Percentiles rank a stretch among this genome's conserved stretches.
Conservation (phyloP, 2,888 invertebrate species). For the Sarcophaga subvicina region DNA sequence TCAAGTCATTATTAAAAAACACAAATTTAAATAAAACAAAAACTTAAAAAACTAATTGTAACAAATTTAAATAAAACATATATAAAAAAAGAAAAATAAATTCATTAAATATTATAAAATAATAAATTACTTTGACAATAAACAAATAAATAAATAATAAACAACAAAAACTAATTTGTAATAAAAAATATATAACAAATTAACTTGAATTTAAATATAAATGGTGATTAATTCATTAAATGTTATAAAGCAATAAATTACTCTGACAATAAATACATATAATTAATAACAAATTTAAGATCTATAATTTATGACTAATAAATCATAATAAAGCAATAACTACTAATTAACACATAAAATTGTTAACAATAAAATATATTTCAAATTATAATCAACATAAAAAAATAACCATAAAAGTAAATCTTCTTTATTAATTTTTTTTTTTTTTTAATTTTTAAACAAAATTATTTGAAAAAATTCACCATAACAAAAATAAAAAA, state of each 20-base stretch:
- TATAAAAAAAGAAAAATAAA: background rate
- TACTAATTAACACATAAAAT: background rate
- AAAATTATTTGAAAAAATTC: slow-evolving; percentile 23
- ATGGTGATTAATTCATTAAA: no score
- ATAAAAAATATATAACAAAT: background rate
- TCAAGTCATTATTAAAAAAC: no score
- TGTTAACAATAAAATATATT: no score
- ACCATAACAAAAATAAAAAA: slow-evolving; percentile 5
- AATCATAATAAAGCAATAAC: background rate
- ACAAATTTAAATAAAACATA: background rate
- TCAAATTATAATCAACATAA: no score
- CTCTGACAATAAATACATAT: no score
- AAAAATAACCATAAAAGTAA: slow-evolving; percentile 1
- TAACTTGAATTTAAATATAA: no score
- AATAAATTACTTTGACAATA: background rate
- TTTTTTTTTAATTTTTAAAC: background rate
- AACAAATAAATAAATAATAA: background rate
- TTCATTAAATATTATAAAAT: background rate
- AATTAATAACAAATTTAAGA: no score
- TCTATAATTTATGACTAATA: no score
- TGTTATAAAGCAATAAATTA: no score
- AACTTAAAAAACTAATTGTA: background rate
- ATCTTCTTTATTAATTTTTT: slow-evolving; percentile 1
- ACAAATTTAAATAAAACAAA: no score
- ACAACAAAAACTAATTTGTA: background rate